These are phyloP conservation scores for Pelochelys cantorii DNA, from an alignment of 2,797 vertebrate species.

Conservation along the genomic window DNA sequence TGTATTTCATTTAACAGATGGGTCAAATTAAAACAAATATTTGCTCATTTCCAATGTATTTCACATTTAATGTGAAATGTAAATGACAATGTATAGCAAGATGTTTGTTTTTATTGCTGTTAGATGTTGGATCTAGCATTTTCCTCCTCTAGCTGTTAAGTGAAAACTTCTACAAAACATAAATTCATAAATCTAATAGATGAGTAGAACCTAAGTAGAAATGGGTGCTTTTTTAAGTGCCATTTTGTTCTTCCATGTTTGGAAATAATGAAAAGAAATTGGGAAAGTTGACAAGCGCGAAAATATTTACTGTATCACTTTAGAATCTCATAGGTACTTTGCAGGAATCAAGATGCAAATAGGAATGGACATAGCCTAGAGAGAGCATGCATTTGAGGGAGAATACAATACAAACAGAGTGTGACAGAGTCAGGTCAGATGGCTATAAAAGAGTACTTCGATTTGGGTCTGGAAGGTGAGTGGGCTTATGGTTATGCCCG, in stretches of 20 bases:
- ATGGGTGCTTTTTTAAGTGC: slow-evolving; percentile 19
- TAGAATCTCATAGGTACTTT: background rate
- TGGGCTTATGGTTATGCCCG: too few relatives aligned
- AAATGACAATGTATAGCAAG: slow-evolving; percentile 75
- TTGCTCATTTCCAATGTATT: slow-evolving; percentile 74
- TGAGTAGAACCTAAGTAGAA: slow-evolving; percentile 54
- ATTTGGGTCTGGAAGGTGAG: too few relatives aligned
- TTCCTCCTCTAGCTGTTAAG: slow-evolving; percentile 65
- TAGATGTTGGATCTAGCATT: background rate
- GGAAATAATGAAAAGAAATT: slow-evolving; percentile 51
- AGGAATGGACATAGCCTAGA: background rate
- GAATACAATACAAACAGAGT: background rate
- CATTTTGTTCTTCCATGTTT: background rate
- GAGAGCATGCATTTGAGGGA: background rate
- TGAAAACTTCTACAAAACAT: slow-evolving; percentile 69
- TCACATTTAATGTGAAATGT: slow-evolving; percentile 83
- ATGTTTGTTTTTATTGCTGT: slow-evolving; percentile 20
- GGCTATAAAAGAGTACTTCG: too few relatives aligned
- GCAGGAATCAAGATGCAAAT: background rate
- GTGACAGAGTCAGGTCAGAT: too few relatives aligned
- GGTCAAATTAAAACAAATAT: slow-evolving; percentile 83
- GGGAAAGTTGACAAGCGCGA: slow-evolving; percentile 10
- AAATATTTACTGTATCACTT: background rate
- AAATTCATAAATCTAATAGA: slow-evolving; percentile 78
- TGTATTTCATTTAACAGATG: slow-evolving; percentile 80